These are phyloP conservation scores for Cyprinus carpio DNA, from an alignment of 2,113 vertebrate species.

Conservation along the genomic window DNA sequence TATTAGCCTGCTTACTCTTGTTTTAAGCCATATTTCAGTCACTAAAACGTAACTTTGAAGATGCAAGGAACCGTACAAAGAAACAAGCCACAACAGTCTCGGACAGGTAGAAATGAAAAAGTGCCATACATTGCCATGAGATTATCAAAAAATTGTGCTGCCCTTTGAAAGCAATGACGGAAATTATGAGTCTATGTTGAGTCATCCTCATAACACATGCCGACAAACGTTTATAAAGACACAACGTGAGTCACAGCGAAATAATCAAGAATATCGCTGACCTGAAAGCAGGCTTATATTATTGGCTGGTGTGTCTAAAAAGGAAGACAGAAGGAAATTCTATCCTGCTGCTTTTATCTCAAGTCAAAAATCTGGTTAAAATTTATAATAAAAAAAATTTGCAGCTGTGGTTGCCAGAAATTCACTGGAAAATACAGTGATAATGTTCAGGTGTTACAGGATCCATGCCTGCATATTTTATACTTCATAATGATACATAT, in stretches of 20 bases:
- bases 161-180: background rate
- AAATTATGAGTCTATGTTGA: too few relatives aligned
- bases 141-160: constrained; percentile 19
- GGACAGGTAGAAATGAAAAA: constrained; percentile 4
- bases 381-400: background rate
- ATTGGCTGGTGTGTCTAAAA: background rate
- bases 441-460: background rate
- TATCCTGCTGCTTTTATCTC: background rate
- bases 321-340: background rate
- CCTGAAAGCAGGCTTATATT: constrained; percentile 1
- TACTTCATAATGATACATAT: background rate
- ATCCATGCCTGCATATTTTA: background rate
- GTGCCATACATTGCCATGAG: background rate
- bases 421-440: background rate
- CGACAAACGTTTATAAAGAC: constrained; percentile 20
- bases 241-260: constrained; percentile 26
- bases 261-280: constrained; percentile 26
- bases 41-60: background rate
- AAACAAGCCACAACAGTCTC: constrained; percentile 18
- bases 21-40: constrained; percentile 12
- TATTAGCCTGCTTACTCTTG: constrained; percentile 3
- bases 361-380: background rate
- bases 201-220: background rate
- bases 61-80: background rate
- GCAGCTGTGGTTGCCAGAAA: background rate